A percentile compares a stretch with the other conserved stretches of the same genome.
These are phyloP conservation scores for Tipula helvola DNA, from an alignment of 2,888 invertebrate species.

Conservation along the genomic window DNA sequence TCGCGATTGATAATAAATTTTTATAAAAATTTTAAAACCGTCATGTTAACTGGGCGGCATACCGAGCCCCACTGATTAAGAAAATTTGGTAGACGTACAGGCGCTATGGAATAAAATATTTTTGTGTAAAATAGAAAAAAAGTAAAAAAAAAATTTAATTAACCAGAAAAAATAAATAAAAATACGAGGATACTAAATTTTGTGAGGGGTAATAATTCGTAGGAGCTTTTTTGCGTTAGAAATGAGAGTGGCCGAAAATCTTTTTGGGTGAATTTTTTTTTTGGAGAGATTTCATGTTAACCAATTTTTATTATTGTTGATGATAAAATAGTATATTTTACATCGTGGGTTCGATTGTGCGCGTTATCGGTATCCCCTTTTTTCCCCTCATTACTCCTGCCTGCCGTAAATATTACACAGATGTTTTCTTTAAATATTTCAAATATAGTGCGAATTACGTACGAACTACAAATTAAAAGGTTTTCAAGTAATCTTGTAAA, in stretches of 20 bases:
- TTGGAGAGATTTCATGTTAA: background rate
- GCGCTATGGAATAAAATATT: background rate
- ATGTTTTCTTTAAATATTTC: too few species aligned
- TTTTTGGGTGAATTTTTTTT: background rate
- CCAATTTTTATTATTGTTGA: background rate
- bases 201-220: background rate
- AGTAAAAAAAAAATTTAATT: background rate
- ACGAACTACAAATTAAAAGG: too few species aligned
- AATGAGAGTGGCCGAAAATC: background rate
- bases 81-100: slow-evolving; percentile 7
- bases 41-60: slow-evolving; percentile 5
- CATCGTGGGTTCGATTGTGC: background rate
- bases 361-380: too few species aligned
- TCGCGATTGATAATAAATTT: background rate
- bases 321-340: background rate
- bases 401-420: too few species aligned
- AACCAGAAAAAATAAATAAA: background rate
- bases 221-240: background rate
- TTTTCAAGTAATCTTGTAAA: too few species aligned
- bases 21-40: background rate
- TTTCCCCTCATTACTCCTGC: too few species aligned
- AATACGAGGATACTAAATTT: background rate
- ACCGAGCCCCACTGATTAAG: slow-evolving; percentile 9
- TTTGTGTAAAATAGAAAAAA: background rate
- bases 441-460: too few species aligned